These are phyloP conservation scores for Gryllus longicercus DNA, from an alignment of 2,888 invertebrate species.

Conservation along the genomic window DNA sequence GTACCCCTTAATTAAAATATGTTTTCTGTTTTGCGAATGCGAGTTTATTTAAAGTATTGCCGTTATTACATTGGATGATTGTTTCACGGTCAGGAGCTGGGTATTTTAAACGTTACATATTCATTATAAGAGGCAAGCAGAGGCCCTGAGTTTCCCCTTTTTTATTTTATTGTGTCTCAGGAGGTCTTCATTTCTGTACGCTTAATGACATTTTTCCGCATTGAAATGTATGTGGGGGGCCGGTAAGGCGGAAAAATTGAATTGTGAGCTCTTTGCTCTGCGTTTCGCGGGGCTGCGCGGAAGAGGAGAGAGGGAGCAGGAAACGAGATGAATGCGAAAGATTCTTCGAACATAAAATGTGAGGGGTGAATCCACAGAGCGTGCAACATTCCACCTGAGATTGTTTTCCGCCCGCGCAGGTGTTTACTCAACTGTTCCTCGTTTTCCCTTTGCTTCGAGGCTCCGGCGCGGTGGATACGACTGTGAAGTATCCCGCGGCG, in stretches of 20 bases:
- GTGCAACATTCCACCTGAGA: neutral
- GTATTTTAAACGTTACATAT: conserved; percentile 11
- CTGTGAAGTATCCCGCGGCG: no score
- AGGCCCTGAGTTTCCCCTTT: neutral
- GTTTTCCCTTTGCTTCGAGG: no score
- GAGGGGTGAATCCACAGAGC: neutral
- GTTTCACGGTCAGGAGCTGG: neutral
- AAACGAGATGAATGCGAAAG: neutral
- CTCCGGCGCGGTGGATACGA: no score
- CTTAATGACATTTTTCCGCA: neutral
- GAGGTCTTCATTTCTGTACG: conserved; percentile 5
- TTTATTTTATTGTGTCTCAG: neutral
- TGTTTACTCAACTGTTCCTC: neutral
- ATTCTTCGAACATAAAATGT: neutral
- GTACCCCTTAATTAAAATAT: conserved; percentile 17
- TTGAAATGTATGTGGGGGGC: neutral
- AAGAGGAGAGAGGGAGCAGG: neutral
- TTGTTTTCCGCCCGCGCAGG: neutral
- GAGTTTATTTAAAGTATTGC: conserved; percentile 1
- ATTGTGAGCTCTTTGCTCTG: neutral
- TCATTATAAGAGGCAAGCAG: neutral
- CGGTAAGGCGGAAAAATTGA: neutral
- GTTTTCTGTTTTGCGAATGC: neutral
- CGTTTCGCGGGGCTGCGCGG: neutral
- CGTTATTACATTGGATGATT: conserved; percentile 1